Base-by-base conservation (phyloP, 2,888 invertebrate genomes). In the Stenichneumon culpator region DNA sequence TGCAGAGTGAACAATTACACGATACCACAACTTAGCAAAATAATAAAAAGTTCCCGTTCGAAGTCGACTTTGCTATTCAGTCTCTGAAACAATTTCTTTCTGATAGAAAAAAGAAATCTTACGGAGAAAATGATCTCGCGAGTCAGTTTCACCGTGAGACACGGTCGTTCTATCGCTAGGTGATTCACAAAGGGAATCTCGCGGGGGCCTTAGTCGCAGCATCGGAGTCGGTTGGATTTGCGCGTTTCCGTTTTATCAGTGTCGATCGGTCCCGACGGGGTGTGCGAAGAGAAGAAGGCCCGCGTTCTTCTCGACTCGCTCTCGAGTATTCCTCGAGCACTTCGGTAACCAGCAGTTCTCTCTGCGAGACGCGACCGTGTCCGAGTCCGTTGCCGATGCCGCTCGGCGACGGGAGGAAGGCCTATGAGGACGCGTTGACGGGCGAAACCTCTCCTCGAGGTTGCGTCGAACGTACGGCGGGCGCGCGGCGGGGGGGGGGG, bases 241-340 rank as follows among this genome's bases (percentile, higher is more conserved):
- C 83, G 91, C 92, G 92, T 92, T 92, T 90, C 90, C 39, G 89
- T 90, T 95, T 96, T 96, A 96, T 96, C 96, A 93, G 92, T 93
- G 93, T 93, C 92, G 92, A 93, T 93, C 93, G 92, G 87, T 85
- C 86, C 25, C 50, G 36, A 79, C 57, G 54, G 52, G 72, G 65
- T 68, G 81, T 78, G 78, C 74, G 63, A 77, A 69, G 60, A 78
- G 69, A 70, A 78, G 69, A 60, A 78, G 69, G 57, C 67, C 22
- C 36, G 65, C 50, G 32, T 36, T 28, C 39, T 22, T 22, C 22
- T 57, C 32, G 44, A 9, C 19, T 67, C 54, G n/a, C 67, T n/a
- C 39, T 67, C 67, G 36, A 11, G 19, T 6, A 9, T 28, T 67
- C 39, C 39, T 7, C 6, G 16, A 32, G 67, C 5, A 22, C 14